Evolutionary conservation across 2,113 vertebrate genomes (phyloP).

Genomic region (Gavia stellata): DNA sequence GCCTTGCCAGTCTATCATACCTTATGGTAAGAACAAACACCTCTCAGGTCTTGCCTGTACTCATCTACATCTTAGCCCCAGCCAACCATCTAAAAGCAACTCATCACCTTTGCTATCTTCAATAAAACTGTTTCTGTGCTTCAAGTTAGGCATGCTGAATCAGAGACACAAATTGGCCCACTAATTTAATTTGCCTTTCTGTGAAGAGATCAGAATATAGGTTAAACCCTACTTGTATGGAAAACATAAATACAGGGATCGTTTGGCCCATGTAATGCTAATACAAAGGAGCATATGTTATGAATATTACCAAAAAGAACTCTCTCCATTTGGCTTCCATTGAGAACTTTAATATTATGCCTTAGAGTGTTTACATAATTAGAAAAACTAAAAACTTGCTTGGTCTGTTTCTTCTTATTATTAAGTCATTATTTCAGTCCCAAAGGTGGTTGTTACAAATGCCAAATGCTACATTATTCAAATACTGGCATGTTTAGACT

Average conservation of each 20-base stretch:
- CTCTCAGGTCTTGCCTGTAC: not conserved
- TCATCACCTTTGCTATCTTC: not conserved
- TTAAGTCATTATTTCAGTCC: constrained; percentile 49
- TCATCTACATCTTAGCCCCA: not conserved
- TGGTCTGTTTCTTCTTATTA: constrained; percentile 45
- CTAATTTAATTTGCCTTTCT: not conserved
- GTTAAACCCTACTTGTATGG: not conserved
- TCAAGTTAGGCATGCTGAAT: not conserved
- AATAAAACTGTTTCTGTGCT: not conserved
- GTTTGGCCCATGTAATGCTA: not conserved
- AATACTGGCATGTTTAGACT: not conserved
- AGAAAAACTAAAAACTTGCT: constrained; percentile 30
- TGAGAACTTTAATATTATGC: constrained; percentile 28
- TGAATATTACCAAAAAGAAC: not conserved
- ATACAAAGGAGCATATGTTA: not conserved
- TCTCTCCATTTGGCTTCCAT: not conserved
- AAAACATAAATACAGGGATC: not conserved
- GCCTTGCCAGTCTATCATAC: too few species aligned
- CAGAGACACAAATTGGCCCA: not conserved
- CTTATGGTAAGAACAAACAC: not conserved
- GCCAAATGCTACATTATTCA: constrained; percentile 52
- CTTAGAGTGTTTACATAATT: constrained; percentile 36
- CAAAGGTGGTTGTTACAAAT: constrained; percentile 35
- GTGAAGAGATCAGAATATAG: not conserved
- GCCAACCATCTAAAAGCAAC: not conserved